Conservation (phyloP, 2,797 vertebrate species). For the Macropodus opercularis region DNA sequence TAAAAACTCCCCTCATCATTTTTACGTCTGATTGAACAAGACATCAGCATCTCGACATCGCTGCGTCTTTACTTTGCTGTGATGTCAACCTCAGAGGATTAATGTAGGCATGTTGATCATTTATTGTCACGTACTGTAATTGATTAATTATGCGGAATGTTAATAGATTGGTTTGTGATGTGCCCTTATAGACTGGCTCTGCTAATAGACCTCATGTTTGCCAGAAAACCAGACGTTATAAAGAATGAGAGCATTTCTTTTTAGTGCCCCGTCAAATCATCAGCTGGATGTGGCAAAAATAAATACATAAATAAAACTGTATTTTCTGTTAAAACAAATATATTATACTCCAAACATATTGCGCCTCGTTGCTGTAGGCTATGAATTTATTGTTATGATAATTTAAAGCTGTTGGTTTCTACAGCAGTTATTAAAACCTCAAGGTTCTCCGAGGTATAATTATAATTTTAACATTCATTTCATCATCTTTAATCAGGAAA, state of each 20-base stretch:
- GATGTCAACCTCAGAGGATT: slow-evolving; percentile 13
- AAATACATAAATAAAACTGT: slow-evolving; percentile 1
- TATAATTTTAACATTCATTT: background rate
- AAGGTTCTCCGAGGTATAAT: background rate
- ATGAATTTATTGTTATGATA: background rate
- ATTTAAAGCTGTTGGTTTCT: slow-evolving; percentile 15
- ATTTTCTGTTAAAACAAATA: slow-evolving; percentile 6
- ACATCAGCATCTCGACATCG: slow-evolving; percentile 6
- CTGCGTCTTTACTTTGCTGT: slow-evolving; percentile 1
- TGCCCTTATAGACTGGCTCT: no score
- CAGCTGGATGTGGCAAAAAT: background rate
- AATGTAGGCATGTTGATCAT: background rate
- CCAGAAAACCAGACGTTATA: no score
- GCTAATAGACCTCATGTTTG: no score
- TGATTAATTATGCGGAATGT: background rate
- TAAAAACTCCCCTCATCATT: slow-evolving; percentile 25
- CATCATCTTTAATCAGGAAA: background rate
- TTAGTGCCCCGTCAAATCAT: no score
- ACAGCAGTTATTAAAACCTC: background rate
- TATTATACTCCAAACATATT: background rate
- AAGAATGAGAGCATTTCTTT: no score
- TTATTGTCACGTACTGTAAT: background rate
- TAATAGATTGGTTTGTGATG: background rate
- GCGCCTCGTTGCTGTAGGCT: background rate
- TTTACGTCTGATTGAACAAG: slow-evolving; percentile 10